Evolutionary conservation across 2,797 vertebrate genomes (phyloP).

Genomic region (Mus minutoides): DNA sequence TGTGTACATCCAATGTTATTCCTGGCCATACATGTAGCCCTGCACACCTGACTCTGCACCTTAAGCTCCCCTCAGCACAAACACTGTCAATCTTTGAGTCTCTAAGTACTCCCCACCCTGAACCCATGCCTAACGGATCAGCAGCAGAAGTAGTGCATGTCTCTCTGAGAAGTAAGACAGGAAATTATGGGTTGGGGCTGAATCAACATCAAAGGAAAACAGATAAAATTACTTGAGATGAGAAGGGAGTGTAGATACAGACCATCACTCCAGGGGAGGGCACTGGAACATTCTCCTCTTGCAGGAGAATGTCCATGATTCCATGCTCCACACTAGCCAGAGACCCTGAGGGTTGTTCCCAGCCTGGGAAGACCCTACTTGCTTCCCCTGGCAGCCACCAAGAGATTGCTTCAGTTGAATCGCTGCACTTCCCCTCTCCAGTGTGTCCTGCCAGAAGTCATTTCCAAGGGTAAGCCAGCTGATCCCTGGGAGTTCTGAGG

Average conservation of each 20-base stretch:
- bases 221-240: not conserved
- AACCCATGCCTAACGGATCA: not conserved
- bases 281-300: not conserved
- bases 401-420: not conserved
- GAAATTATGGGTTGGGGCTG: not conserved
- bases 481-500: slow-evolving; percentile 40
- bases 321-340: rapidly evolving
- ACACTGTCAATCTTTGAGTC: not conserved
- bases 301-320: not conserved
- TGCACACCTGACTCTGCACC: not conserved
- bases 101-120: no score
- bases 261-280: not conserved
- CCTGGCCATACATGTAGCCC: not conserved
- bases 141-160: rapidly evolving
- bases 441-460: not conserved
- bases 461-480: not conserved
- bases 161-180: not conserved
- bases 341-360: rapidly evolving
- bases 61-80: not conserved
- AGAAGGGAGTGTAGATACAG: not conserved
- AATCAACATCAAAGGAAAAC: not conserved
- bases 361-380: not conserved
- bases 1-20: no score
- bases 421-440: rapidly evolving
- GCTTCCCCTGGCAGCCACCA: not conserved